A percentile compares a stretch with the other conserved stretches of the same genome.
These are phyloP conservation scores for Muscicapa adusta DNA, from an alignment of 2,113 vertebrate genomes.

Conservation along the genomic window DNA sequence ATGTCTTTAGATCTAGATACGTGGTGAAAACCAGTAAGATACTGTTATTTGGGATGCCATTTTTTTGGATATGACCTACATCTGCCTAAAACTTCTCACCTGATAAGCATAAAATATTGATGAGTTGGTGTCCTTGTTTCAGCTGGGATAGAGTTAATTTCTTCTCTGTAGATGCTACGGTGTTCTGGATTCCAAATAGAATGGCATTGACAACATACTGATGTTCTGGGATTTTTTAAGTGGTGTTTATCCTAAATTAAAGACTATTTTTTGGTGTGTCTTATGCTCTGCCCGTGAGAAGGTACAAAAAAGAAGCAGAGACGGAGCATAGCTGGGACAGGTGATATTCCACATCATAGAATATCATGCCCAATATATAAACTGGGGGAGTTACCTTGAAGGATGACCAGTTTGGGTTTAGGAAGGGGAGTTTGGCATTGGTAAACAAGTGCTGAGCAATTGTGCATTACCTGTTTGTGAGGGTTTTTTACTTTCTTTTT, in stretches of 20 bases:
- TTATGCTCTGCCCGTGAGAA: background rate
- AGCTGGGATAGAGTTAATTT: background rate
- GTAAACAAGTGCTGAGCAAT: background rate
- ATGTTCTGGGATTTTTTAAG: background rate
- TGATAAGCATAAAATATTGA: background rate
- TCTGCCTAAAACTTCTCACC: background rate
- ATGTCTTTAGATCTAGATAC: background rate
- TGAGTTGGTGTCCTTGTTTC: background rate
- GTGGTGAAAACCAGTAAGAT: background rate
- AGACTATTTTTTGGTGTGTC: background rate
- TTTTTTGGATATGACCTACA: background rate
- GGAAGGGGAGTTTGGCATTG: background rate
- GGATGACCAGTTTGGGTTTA: accelerated
- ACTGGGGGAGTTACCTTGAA: background rate
- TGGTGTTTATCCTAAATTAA: background rate
- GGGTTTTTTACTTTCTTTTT: accelerated
- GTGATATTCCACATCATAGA: background rate
- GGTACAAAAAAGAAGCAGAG: background rate
- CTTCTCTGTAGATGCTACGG: background rate
- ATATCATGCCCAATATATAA: background rate
- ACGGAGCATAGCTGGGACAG: background rate
- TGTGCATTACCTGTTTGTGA: background rate
- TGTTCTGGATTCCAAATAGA: background rate
- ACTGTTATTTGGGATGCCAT: background rate
- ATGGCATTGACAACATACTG: background rate